phyloP scores from a whole-genome alignment of 2,113 vertebrate genomes.

The Atractosteus spatula region DNA sequence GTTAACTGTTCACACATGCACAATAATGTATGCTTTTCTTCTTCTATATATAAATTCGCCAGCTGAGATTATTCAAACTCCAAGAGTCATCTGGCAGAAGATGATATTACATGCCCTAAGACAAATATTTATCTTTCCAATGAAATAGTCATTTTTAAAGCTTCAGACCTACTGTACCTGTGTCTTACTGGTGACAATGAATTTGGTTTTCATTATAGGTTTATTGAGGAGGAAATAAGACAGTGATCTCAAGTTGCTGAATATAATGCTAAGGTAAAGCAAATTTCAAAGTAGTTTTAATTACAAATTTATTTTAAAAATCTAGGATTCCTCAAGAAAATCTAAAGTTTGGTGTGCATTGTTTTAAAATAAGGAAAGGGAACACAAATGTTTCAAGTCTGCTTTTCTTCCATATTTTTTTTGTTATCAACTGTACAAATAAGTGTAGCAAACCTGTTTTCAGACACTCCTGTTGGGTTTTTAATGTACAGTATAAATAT shows the following conservation, averaged over 20 bases:
- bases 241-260: slow-evolving; percentile 39
- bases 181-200: slow-evolving; percentile 40
- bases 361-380: too few species aligned
- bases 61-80: slow-evolving; percentile 16
- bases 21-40: too few species aligned
- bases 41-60: neutral
- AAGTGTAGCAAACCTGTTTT: too few species aligned
- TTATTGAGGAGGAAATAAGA: slow-evolving; percentile 50
- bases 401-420: too few species aligned
- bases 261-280: slow-evolving; percentile 19
- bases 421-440: too few species aligned
- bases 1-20: too few species aligned
- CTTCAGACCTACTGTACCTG: slow-evolving; percentile 38
- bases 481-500: too few species aligned
- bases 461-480: too few species aligned
- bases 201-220: slow-evolving; percentile 52
- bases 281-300: neutral
- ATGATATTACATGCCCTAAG: slow-evolving; percentile 39
- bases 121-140: slow-evolving; percentile 48
- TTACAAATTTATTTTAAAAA: too few species aligned
- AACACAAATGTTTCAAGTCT: too few species aligned
- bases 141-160: slow-evolving; percentile 50
- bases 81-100: slow-evolving; percentile 26
- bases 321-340: too few species aligned
- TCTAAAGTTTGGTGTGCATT: too few species aligned